phyloP scores from a whole-genome alignment of 2,797 vertebrate species.

The Sebastiscus tertius region DNA sequence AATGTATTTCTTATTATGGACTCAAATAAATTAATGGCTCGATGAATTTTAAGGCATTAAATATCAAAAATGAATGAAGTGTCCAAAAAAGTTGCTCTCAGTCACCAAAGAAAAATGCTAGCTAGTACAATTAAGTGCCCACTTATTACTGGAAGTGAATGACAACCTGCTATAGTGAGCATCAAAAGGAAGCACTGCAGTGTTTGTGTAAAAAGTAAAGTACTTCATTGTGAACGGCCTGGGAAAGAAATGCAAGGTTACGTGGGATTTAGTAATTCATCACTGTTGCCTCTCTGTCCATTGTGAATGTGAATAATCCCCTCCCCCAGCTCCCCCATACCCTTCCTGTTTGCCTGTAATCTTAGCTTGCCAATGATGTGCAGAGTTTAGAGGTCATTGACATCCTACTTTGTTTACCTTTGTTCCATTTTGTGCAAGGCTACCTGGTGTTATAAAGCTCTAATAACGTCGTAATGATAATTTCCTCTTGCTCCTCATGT shows the following conservation, averaged over 20 bases:
- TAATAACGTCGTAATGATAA: conserved; percentile 27
- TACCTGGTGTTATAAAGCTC: conserved; percentile 16
- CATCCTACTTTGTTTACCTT: conserved; percentile 34
- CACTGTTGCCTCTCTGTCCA: conserved; percentile 78
- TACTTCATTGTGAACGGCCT: background rate
- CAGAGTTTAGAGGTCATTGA: conserved; percentile 47
- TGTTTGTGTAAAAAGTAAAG: background rate
- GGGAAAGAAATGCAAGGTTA: conserved; percentile 21
- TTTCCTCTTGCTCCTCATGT: conserved; percentile 2
- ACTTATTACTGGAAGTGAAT: conserved; percentile 46
- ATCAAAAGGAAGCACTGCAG: conserved; percentile 17
- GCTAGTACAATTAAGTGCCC: conserved; percentile 73
- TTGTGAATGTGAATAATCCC: conserved; percentile 77
- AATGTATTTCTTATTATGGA: background rate
- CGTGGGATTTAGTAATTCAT: conserved; percentile 59
- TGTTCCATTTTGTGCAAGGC: conserved; percentile 24
- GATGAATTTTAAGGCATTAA: background rate
- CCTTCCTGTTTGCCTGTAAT: conserved; percentile 54
- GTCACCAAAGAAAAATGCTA: conserved; percentile 75
- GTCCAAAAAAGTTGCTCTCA: conserved; percentile 38
- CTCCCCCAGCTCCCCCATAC: background rate
- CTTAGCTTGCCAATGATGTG: conserved; percentile 31
- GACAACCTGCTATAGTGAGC: conserved; percentile 32
- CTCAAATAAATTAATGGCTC: background rate
- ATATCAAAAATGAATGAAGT: conserved; percentile 9